Percentiles rank a stretch among this genome's conserved stretches.
Evolutionary conservation across 2,113 vertebrate species (phyloP).

Genomic region (Promerops cafer): DNA sequence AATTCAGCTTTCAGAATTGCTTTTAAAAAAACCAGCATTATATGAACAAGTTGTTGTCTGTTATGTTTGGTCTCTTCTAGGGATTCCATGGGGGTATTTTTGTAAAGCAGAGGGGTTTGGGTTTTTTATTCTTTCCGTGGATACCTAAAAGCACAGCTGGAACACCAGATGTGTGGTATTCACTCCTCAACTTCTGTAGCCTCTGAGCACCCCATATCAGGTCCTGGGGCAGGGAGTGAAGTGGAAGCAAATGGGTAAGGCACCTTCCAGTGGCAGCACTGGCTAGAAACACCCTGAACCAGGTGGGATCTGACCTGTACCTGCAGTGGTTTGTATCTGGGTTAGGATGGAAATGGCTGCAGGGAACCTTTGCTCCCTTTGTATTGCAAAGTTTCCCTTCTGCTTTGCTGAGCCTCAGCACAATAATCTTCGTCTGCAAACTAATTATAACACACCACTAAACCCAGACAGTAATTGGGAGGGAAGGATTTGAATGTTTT

Average conservation of each 20-base stretch:
- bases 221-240: not conserved
- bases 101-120: not conserved
- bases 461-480: not conserved
- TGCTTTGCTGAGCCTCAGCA: not conserved
- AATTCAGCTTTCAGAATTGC: not conserved
- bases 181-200: not conserved
- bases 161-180: not conserved
- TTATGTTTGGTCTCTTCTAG: not conserved
- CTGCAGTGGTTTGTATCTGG: not conserved
- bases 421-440: not conserved
- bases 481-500: constrained; percentile 7
- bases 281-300: not conserved
- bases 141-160: not conserved
- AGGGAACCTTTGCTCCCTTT: not conserved
- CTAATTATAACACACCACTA: not conserved
- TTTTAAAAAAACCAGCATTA: not conserved
- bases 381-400: not conserved
- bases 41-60: not conserved
- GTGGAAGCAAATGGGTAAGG: not conserved
- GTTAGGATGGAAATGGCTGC: not conserved
- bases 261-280: not conserved
- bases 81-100: not conserved
- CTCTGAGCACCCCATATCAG: not conserved
- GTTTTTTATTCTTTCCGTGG: not conserved
- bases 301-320: not conserved